These are phyloP conservation scores for Subacronicta megacephala DNA, from an alignment of 2,888 invertebrate species.

Conservation along the genomic window DNA sequence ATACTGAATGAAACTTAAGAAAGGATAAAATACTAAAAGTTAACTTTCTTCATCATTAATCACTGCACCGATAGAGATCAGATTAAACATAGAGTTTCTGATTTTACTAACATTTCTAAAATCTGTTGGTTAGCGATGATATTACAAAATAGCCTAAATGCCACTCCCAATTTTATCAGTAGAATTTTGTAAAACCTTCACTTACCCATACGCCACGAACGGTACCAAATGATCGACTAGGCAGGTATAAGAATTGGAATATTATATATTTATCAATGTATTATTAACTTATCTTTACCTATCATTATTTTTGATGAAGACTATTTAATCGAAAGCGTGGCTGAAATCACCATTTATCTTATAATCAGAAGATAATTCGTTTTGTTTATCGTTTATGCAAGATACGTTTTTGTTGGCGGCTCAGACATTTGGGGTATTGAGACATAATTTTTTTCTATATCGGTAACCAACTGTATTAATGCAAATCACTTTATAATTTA, in stretches of 20 bases:
- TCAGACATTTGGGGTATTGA: slow-evolving; percentile 17
- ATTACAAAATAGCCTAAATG: not conserved
- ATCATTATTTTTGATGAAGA: slow-evolving; percentile 55
- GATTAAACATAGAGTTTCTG: not conserved
- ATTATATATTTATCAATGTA: slow-evolving; percentile 73
- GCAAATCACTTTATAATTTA: too few species aligned
- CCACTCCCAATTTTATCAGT: slow-evolving; percentile 5
- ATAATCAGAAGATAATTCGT: slow-evolving; percentile 45
- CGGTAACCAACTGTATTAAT: too few species aligned
- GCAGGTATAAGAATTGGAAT: slow-evolving; percentile 53
- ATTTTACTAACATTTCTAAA: not conserved
- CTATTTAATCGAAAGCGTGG: slow-evolving; percentile 59
- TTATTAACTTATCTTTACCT: slow-evolving; percentile 64
- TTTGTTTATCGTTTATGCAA: slow-evolving; percentile 33
- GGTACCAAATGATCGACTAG: slow-evolving; percentile 72
- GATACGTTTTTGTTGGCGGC: slow-evolving; percentile 11
- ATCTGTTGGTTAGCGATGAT: not conserved
- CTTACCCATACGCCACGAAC: slow-evolving; percentile 77
- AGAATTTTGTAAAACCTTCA: slow-evolving; percentile 18
- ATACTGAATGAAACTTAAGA: too few species aligned
- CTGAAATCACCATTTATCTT: slow-evolving; percentile 58
- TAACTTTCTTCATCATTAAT: not conserved
- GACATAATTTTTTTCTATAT: not conserved
- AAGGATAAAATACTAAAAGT: slow-evolving; percentile 2
- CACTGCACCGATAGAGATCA: not conserved